These are phyloP conservation scores for Channa maculata DNA, from an alignment of 2,113 vertebrate genomes.

Conservation along the genomic window DNA sequence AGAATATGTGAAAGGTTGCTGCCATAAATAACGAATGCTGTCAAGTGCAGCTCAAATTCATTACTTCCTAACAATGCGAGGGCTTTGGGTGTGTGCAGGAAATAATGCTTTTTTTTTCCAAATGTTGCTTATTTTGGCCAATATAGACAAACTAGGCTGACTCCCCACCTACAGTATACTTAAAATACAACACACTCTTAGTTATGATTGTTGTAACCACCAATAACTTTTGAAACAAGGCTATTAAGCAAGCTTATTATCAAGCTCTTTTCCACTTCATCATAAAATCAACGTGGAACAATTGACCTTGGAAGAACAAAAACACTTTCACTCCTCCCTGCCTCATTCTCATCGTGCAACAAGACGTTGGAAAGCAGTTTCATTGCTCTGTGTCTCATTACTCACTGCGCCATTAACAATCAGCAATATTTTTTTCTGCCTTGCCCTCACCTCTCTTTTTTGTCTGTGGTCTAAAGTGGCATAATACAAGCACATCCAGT, in stretches of 20 bases:
- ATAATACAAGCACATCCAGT: slow-evolving; percentile 2
- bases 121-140: slow-evolving; percentile 21
- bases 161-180: neutral
- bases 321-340: slow-evolving; percentile 44
- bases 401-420: slow-evolving; percentile 44
- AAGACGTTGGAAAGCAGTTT: slow-evolving; percentile 55
- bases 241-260: slow-evolving; percentile 58
- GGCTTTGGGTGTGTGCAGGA: slow-evolving; percentile 11
- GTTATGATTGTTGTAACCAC: slow-evolving; percentile 29
- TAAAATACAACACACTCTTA: slow-evolving; percentile 28
- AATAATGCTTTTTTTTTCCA: slow-evolving; percentile 8
- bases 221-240: slow-evolving; percentile 42
- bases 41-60: slow-evolving; percentile 39
- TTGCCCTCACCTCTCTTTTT: slow-evolving; percentile 6
- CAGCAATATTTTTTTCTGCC: slow-evolving; percentile 12
- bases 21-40: slow-evolving; percentile 55
- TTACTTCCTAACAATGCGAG: neutral
- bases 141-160: slow-evolving; percentile 31
- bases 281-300: slow-evolving; percentile 60
- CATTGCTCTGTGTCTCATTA: slow-evolving; percentile 38
- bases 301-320: slow-evolving; percentile 69
- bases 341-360: slow-evolving; percentile 51
- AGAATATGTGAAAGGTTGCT: slow-evolving; percentile 32
- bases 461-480: slow-evolving; percentile 30
- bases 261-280: slow-evolving; percentile 47